Conservation (phyloP, 2,888 invertebrate genomes). For the Drosophila paramelanica region DNA sequence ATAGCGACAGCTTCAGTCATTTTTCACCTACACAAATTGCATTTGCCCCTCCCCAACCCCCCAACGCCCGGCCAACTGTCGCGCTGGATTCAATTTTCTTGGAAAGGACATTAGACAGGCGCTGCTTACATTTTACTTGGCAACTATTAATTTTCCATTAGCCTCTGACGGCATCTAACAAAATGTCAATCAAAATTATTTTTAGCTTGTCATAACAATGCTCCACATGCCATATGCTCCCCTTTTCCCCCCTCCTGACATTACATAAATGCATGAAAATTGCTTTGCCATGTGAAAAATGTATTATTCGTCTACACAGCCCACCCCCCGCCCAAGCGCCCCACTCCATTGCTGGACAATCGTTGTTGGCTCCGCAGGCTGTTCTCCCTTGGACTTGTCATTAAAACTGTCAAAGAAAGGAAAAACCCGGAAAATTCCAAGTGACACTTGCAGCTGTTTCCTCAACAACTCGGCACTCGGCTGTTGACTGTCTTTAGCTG, state of each 20-base stretch:
- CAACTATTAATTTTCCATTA: constrained; percentile 68
- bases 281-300: constrained; percentile 44
- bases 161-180: constrained; percentile 24
- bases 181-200: constrained; percentile 63
- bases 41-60: not conserved
- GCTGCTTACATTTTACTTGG: constrained; percentile 20
- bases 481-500: constrained; percentile 20
- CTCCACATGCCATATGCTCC: constrained; percentile 29
- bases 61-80: not conserved
- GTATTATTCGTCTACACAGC: constrained; percentile 17
- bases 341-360: constrained; percentile 17
- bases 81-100: constrained; percentile 13
- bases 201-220: constrained; percentile 61
- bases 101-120: constrained; percentile 5
- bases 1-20: constrained; percentile 26
- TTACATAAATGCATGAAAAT: constrained; percentile 49
- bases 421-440: constrained; percentile 49
- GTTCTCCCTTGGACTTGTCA: constrained; percentile 31
- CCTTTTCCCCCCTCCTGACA: constrained; percentile 5
- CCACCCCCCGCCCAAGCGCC: not conserved
- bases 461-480: constrained; percentile 29
- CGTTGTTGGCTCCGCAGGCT: constrained; percentile 25
- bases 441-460: constrained; percentile 69
- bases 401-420: constrained; percentile 60
- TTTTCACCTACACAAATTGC: constrained; percentile 42